Base-by-base conservation (phyloP, 2,113 vertebrate species). In the Chloebia gouldiae region DNA sequence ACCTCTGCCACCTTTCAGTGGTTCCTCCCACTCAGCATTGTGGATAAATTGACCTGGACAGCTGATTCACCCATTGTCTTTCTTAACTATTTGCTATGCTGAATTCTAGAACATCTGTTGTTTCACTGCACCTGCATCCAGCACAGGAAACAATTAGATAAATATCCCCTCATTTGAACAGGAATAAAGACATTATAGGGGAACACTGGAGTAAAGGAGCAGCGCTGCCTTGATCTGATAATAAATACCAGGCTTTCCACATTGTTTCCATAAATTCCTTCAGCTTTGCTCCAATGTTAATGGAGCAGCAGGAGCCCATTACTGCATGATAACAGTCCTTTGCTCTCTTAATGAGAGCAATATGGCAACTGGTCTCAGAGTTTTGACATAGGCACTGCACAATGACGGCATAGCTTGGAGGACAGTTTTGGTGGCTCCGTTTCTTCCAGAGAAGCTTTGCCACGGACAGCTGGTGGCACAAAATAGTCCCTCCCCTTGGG, bases 271-370 rank as follows among this genome's bases (percentile, higher is more conserved):
- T 82, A 92, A 96, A 85, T 78, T 93, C 81, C 93, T 95, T 65
- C 85, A 95, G 95, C 90, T 91, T 78, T 92, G 60, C 92, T 93
- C 91, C 81, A 75, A 20, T 4, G 7, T 90, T 97, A 95, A 86
- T 90, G 80, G 65, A 76, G 51, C 90, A 95, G 92, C 90, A 91
- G 95, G 95, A 97, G 86, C 70, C 72, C 72, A 97, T 97, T 97
- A 97, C 90, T 71, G 65, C 93, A 82, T 88, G 96, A 96, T 97
- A 96, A 95, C 93, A 96, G 86, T 88, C 56, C 82, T 57, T 93
- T 89, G 68, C 92, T 93, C 49, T 79, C 76, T 88, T 96, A 95
- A 97, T 90, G 84, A 96, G 61, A 94, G 33, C 90, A 96, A 28
- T 63, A 89, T 95, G 96, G 86, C 64, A 95, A n/a, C 51, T 78